These are phyloP conservation scores for Xestia xanthographa DNA, from an alignment of 2,888 invertebrate genomes.

Conservation along the genomic window DNA sequence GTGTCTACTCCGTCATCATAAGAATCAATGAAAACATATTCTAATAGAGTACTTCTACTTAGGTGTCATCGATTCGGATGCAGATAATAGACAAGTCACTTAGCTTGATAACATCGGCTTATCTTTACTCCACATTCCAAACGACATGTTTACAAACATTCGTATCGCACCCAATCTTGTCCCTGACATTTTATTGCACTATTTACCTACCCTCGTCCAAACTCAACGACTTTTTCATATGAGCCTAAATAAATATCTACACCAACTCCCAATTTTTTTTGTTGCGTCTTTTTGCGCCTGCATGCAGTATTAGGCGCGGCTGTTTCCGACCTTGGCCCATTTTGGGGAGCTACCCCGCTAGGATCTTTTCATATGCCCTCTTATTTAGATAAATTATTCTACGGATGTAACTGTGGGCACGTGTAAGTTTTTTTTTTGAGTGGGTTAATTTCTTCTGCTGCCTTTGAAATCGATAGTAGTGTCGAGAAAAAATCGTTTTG, in stretches of 20 bases:
- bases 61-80: background rate
- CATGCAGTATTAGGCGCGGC: slow-evolving; percentile 41
- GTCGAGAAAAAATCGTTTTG: slow-evolving; percentile 3
- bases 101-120: background rate
- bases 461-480: slow-evolving; percentile 31
- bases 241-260: slow-evolving; percentile 58
- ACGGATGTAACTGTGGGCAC: slow-evolving; percentile 54
- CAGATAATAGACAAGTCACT: slow-evolving; percentile 5
- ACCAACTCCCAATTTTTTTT: slow-evolving; percentile 27
- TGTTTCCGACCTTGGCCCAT: slow-evolving; percentile 68
- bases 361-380: slow-evolving; percentile 62
- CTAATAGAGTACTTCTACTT: background rate
- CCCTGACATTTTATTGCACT: slow-evolving; percentile 43
- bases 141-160: slow-evolving; percentile 37
- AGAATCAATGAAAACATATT: background rate
- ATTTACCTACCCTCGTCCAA: slow-evolving; percentile 30
- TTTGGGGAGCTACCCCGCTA: slow-evolving; percentile 55
- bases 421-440: slow-evolving; percentile 56
- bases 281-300: slow-evolving; percentile 28
- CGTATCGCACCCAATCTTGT: slow-evolving; percentile 32
- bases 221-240: slow-evolving; percentile 29
- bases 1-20: background rate
- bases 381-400: slow-evolving; percentile 67
- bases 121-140: slow-evolving; percentile 30
- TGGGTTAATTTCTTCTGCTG: slow-evolving; percentile 21